phyloP scores from a whole-genome alignment of 1,140 invertebrate genomes.

The Ptiloglossa arizonensis region DNA sequence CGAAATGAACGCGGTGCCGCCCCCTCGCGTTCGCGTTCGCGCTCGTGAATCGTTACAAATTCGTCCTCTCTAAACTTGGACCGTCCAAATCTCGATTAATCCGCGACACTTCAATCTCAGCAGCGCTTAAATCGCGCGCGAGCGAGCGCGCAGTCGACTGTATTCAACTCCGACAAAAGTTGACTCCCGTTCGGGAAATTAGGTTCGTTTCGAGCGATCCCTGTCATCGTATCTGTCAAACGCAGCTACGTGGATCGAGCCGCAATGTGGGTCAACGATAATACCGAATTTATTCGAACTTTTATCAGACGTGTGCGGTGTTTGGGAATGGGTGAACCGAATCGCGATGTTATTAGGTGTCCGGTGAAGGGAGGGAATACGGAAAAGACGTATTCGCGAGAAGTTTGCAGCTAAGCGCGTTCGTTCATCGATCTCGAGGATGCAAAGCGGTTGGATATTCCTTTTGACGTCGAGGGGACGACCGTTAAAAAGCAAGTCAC shows the following conservation, averaged over 20 bases:
- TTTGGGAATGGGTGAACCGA: not conserved
- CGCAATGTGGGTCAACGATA: not conserved
- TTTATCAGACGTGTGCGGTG: not conserved
- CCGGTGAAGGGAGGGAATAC: no score
- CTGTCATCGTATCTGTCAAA: conserved; percentile 47
- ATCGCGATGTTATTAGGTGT: no score
- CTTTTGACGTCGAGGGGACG: no score
- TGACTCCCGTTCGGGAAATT: conserved; percentile 13
- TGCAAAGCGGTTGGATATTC: not conserved
- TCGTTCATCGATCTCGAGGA: not conserved
- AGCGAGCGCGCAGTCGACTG: not conserved
- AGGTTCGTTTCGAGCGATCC: conserved; percentile 30
- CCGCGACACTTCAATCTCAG: conserved; percentile 35
- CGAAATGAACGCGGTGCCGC: conserved; percentile 41
- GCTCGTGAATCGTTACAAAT: conserved; percentile 25
- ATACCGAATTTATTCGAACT: not conserved
- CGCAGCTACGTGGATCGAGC: not conserved
- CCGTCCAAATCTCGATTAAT: conserved; percentile 42
- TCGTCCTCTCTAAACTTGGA: conserved; percentile 21
- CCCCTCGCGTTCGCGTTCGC: no score
- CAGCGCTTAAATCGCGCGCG: conserved; percentile 31
- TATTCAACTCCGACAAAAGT: conserved; percentile 3
- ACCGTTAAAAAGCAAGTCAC: not conserved
- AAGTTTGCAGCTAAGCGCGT: no score
- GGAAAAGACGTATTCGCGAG: no score